Base-by-base conservation (phyloP, 2,888 invertebrate species). In the Oxystoma pomonae region DNA sequence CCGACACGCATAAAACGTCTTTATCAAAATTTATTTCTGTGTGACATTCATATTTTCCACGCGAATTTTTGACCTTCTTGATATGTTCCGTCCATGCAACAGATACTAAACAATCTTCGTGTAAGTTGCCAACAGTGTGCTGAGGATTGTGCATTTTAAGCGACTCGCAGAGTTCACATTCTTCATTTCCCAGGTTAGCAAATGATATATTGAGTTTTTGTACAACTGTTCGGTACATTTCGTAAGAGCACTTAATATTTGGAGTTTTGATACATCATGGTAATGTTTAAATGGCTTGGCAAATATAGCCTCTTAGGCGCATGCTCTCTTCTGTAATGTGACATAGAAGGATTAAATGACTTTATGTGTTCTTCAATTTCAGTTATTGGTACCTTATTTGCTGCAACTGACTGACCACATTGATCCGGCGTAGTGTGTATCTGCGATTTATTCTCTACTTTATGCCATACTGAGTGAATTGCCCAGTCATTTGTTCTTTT, bases 241-340 rank as follows among this genome's bases (percentile, higher is more conserved):
- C 64, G 55, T 64, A 64, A n/a, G 61, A 63, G 53, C 63, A 63
- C 20, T 60, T 63, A 20, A 63, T 60, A 18, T 63, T 53, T 18
- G 55, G 58, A 64, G 22, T 61, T 51, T 61, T 61, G 35, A 60
- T 50, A 63, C 59, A 63, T 63, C 53, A 63, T 53, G 59, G 63
- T 63, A 55, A 59, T 52, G 51, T 59, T 57, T 57, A 60, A 19
- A 60, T 63, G 53, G 55, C 62, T 65, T 9, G 62, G 60, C 49
- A 66, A 60, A 52, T 66, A 66, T 56, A 52, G 57, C n/a, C 53
- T 52, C 35, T 60, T 22, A 19, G 65, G 66, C 57, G 66, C 65
- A 52, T 65, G 66, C 17, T 56, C 66, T 58, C 65, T 22, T 52
- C 66, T 66, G 55, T 66, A 66, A 20, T 66, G 64, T 2, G 59